These are phyloP conservation scores for Pelagia noctiluca DNA, from an alignment of 30 jellyfish, hydroid and myxozoan species.

Conservation along the genomic window DNA sequence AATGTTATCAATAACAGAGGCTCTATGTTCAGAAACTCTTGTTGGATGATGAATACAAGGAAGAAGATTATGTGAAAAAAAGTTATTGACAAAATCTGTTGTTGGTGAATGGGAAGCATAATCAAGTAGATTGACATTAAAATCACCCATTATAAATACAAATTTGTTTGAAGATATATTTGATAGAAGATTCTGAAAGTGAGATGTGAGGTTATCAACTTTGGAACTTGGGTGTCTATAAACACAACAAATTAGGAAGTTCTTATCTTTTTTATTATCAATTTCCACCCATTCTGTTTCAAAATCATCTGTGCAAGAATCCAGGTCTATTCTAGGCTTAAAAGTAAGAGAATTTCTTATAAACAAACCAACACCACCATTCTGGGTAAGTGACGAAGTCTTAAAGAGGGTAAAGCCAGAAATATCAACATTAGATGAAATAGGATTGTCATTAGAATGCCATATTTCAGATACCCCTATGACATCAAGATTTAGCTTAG, in stretches of 20 bases:
- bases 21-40: constrained; percentile 31
- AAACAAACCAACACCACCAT: constrained; percentile 55
- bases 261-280: constrained; percentile 36
- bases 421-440: constrained; percentile 36
- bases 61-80: constrained; percentile 46
- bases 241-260: constrained; percentile 31
- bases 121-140: too few species aligned
- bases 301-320: constrained; percentile 24
- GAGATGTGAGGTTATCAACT: constrained; percentile 46
- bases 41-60: constrained; percentile 53
- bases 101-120: constrained; percentile 50
- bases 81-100: constrained; percentile 31
- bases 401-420: constrained; percentile 34
- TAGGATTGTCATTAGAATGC: too few species aligned
- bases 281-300: constrained; percentile 58
- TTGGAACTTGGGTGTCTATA: constrained; percentile 53
- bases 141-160: constrained; percentile 44
- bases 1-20: constrained; percentile 24
- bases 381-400: constrained; percentile 33
- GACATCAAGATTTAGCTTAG: constrained; percentile 12
- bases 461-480: constrained; percentile 65
- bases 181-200: constrained; percentile 36
- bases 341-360: constrained; percentile 18
- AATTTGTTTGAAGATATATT: constrained; percentile 22
- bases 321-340: constrained; percentile 31